Base-by-base conservation (phyloP, 2,888 invertebrate species). In the Epiblema foenella region DNA sequence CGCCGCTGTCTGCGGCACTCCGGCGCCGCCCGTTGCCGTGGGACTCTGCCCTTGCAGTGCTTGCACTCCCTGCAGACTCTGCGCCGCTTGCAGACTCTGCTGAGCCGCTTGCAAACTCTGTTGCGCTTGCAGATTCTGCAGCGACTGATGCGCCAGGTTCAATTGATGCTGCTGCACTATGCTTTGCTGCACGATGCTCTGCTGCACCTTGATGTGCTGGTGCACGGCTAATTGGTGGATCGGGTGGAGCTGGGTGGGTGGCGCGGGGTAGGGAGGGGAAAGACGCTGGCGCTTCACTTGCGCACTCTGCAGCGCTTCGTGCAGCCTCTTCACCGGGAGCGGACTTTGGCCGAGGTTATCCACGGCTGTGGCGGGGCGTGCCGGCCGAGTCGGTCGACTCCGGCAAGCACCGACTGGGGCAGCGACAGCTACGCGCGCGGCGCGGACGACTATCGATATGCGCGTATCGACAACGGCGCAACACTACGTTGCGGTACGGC, bases 241-340 rank as follows among this genome's bases (percentile, higher is more conserved):
- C 49, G 90, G 91, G 79, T 91, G 93, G 73, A 91, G 90, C 80
- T 87, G 84, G 73, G 87, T 76, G 77, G 91, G 87, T 83, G 91
- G 92, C 86, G 94, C 89, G 90, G 94, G 94, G 89, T 94, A 94
- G 84, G 93, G 92, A 78, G 93, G 94, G 87, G 93, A 92, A 89
- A 94, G 94, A 89, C 94, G 94, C 94, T 95, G 95, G 83, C 94
- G 94, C 93, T 94, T 94, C 89, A 93, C 94, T 89, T 93, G 93
- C 84, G 93, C 93, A 90, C 93, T 90, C 90, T 93, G 94, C 86
- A 94, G 93, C 91, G 94, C 94, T 90, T 93, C 94, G 93, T 94
- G 94, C 94, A 93, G 94, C 94, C 93, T 91, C 93, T 93, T 93
- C 90, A 93, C 93, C 89, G 93, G 93, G 80, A 92, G 90, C 85